These are phyloP conservation scores for Bugulina stolonifera DNA, from an alignment of 2,888 invertebrate species.

Conservation along the genomic window DNA sequence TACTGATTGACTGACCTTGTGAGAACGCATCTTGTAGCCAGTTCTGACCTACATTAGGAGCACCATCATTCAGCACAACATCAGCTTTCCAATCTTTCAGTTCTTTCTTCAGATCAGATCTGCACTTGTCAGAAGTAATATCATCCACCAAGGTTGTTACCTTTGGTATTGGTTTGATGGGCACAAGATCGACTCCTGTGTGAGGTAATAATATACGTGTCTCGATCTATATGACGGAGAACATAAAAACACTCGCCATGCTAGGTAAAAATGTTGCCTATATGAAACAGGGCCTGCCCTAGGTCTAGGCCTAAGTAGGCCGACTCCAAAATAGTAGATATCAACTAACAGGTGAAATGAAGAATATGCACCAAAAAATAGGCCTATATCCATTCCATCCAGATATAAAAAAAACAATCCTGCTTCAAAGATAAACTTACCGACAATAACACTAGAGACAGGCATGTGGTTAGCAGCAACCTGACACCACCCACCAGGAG, in stretches of 20 bases:
- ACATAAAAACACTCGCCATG: no score
- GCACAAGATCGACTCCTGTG: slow-evolving; percentile 85
- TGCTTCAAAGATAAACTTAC: no score
- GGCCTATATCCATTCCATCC: no score
- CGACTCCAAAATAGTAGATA: no score
- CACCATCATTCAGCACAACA: slow-evolving; percentile 91
- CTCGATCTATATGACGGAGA: no score
- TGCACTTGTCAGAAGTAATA: slow-evolving; percentile 91
- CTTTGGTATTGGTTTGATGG: slow-evolving; percentile 83
- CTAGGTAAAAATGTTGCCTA: no score
- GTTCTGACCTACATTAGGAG: slow-evolving; percentile 90
- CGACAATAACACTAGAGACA: slow-evolving; percentile 84
- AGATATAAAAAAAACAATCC: no score
- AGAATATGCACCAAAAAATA: no score
- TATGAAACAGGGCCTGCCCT: no score
- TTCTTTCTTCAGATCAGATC: slow-evolving; percentile 69
- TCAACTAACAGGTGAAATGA: no score
- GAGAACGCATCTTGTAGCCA: slow-evolving; percentile 97
- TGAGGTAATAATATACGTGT: no score
- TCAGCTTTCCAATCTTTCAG: slow-evolving; percentile 94
- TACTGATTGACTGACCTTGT: slow-evolving; percentile 59
- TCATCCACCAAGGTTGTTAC: slow-evolving; percentile 86
- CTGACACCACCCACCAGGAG: slow-evolving; percentile 98
- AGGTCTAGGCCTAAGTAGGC: no score
- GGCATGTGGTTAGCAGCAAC: slow-evolving; percentile 98